Conservation (phyloP, 23 tunicate genomes). For the Trididemnum miniatum region DNA sequence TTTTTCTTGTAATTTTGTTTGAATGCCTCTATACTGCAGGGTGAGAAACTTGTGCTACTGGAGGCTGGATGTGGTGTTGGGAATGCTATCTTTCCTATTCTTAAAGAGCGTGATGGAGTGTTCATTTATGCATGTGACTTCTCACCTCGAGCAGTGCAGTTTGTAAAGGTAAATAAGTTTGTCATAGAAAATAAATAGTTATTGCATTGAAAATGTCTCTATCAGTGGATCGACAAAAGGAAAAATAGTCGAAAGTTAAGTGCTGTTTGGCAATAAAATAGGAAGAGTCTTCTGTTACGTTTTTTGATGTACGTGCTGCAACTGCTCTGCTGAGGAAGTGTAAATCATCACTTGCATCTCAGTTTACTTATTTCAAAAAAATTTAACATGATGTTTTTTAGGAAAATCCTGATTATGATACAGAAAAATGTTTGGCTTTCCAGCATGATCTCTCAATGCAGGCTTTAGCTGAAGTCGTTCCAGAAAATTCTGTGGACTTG, state of each 20-base stretch:
- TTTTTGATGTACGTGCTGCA: too few relatives aligned
- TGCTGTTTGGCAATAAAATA: too few relatives aligned
- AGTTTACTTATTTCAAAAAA: too few relatives aligned
- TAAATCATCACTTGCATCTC: too few relatives aligned
- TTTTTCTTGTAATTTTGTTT: background rate
- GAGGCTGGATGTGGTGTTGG: conserved; percentile 99
- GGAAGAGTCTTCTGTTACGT: too few relatives aligned
- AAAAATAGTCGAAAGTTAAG: too few relatives aligned
- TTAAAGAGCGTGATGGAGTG: conserved; percentile 47
- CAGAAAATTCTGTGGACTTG: conserved; percentile 63
- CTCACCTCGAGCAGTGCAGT: conserved; percentile 85
- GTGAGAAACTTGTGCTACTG: conserved; percentile 24
- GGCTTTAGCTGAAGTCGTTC: conserved; percentile 26
- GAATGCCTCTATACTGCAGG: background rate
- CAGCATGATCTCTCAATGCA: conserved; percentile 63
- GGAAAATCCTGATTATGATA: conserved; percentile 47
- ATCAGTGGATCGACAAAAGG: too few relatives aligned
- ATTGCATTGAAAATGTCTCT: background rate
- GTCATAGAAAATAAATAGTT: too few relatives aligned
- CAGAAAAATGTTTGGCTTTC: conserved; percentile 58
- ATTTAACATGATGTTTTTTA: conserved; percentile 32
- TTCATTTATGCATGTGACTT: conserved; percentile 91
- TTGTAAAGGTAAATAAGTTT: conserved; percentile 60
- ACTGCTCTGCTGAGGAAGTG: too few relatives aligned
- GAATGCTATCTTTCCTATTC: conserved; percentile 90